Percentiles rank a stretch among this genome's conserved stretches.
These are phyloP conservation scores for Seira musarum DNA, from an alignment of 2,888 invertebrate genomes.

Conservation along the genomic window DNA sequence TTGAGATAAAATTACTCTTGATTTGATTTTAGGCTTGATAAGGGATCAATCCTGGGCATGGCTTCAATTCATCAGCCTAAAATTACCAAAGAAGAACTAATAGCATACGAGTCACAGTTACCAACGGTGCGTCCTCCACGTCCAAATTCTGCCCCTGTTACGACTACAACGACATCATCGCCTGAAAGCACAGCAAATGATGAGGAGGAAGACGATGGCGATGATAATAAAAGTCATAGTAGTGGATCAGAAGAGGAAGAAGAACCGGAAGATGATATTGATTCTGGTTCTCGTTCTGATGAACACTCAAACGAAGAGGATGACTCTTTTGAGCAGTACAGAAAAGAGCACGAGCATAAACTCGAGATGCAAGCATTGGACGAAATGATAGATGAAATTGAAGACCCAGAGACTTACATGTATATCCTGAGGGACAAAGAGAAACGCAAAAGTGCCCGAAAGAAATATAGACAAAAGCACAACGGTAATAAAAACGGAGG, in stretches of 20 bases:
- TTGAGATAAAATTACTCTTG: too few relatives aligned
- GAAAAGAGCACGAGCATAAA: constrained; percentile 51
- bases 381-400: constrained; percentile 53
- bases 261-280: constrained; percentile 30
- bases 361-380: constrained; percentile 55
- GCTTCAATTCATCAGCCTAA: background rate
- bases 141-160: too few relatives aligned
- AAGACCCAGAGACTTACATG: constrained; percentile 54
- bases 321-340: constrained; percentile 36
- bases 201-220: constrained; percentile 11
- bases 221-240: too few relatives aligned
- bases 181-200: constrained; percentile 12
- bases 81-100: constrained; percentile 32
- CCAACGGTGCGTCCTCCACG: too few relatives aligned
- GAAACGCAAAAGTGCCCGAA: constrained; percentile 14
- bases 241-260: constrained; percentile 14
- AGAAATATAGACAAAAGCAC: constrained; percentile 29
- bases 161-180: constrained; percentile 15
- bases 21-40: constrained; percentile 24
- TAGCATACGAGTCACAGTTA: constrained; percentile 21
- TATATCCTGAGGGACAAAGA: constrained; percentile 57
- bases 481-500: background rate
- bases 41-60: constrained; percentile 29
- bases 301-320: constrained; percentile 42
- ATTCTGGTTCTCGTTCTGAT: background rate